Evolutionary conservation across 2,797 vertebrate species (phyloP).

Genomic region (Falco rusticolus): DNA sequence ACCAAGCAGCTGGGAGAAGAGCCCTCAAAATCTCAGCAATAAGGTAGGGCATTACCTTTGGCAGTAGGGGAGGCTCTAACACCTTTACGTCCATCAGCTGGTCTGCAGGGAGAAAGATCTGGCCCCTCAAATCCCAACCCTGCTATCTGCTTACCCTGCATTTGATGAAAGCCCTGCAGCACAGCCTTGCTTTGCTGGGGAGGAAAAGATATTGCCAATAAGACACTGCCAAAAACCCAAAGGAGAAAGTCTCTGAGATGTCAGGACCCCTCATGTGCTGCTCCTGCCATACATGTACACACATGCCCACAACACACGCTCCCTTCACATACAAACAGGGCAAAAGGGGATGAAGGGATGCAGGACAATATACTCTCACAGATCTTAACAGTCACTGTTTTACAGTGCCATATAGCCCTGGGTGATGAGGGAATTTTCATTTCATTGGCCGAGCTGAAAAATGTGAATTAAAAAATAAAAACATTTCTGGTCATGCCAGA

Average conservation of each 20-base stretch:
- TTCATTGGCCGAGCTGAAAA: neutral
- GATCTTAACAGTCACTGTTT: neutral
- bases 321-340: neutral
- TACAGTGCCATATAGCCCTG: neutral
- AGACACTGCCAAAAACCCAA: neutral
- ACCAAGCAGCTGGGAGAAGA: neutral
- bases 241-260: neutral
- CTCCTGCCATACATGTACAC: neutral
- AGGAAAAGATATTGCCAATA: neutral
- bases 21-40: neutral
- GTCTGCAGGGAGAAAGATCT: neutral
- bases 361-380: neutral
- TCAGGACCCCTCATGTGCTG: fast-evolving
- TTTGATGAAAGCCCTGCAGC: neutral
- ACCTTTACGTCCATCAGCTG: neutral
- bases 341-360: neutral
- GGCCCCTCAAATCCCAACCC: neutral
- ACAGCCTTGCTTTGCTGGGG: neutral
- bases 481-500: neutral
- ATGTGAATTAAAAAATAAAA: neutral
- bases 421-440: neutral
- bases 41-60: neutral
- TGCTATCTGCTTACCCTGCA: neutral
- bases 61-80: neutral
- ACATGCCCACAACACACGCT: neutral